Evolutionary conservation across 1,140 invertebrate species (phyloP), one percentile per base, ranked within the genome.

Genomic region (Fopius arisanus): DNA sequence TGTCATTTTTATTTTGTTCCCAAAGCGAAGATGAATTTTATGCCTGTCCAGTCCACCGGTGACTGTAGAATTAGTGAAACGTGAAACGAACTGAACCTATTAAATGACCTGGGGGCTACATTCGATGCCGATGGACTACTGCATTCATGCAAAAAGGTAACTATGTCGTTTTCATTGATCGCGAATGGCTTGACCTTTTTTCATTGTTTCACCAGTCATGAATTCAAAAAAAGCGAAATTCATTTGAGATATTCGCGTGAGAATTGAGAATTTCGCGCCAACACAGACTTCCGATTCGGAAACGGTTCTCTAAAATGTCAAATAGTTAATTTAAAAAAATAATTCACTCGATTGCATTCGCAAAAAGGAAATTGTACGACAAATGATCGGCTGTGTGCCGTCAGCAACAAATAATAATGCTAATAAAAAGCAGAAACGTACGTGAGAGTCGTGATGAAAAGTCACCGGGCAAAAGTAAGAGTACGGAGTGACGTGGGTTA

Each of bases 11-110:
- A 37, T 37, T 37, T 54, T 65, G 31, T 66, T 72, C 40, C 26
- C 28, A 66, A 74, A 29, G 40, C 33, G 59, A 70, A 74, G 67
- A 74, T 74, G 73, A 74, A 74, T 74, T 74, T 70, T 70, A 74
- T 70, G 66, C 72, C 48, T 51, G 63, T 62, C 31, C 66, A 21
- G 62, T 48, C 37, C 48, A 26, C 48, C 68, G 41, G 40, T 19
- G 29, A 65, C 67, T 43, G 68, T 74, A 59, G 40, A 74, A 74
- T 74, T 74, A 74, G 73, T 70, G 67, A 66, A 74, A 66, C 73
- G 73, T 74, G 73, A 74, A 74, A 74, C 73, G 73, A 74, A 70
- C 54, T 68, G 28, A 70, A 68, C 29, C 67, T 74, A 74, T 74
- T 70, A 70, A 74, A 74, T 66, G 67, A 51, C 73, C 48, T 23